phyloP scores from a whole-genome alignment of 1,140 invertebrate species.

The Wasmannia auropunctata region DNA sequence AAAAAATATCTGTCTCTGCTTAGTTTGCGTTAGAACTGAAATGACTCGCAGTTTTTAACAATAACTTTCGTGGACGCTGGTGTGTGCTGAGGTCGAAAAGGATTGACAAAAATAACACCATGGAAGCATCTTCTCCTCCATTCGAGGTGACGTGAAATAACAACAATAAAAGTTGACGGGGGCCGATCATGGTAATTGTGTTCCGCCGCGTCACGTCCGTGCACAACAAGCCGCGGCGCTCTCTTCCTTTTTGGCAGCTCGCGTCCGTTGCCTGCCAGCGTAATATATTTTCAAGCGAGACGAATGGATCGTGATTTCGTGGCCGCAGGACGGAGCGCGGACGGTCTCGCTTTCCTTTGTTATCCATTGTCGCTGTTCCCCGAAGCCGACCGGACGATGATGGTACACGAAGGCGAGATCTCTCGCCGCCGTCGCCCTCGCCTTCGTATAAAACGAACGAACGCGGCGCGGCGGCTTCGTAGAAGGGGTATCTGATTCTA shows the following conservation, averaged over 20 bases:
- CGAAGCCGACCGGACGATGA: conserved; percentile 25
- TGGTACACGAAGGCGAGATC: conserved; percentile 64
- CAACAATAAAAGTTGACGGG: conserved; percentile 27
- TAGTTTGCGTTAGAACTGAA: not conserved
- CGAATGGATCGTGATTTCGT: conserved; percentile 78
- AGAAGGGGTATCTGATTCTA: conserved; percentile 65
- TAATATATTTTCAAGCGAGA: conserved; percentile 78
- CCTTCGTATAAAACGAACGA: conserved; percentile 62
- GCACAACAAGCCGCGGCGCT: conserved; percentile 62
- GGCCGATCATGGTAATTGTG: conserved; percentile 58
- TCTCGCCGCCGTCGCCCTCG: conserved; percentile 66
- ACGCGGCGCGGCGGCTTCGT: conserved; percentile 49
- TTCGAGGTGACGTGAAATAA: conserved; percentile 33
- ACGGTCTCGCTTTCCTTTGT: conserved; percentile 56
- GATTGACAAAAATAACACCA: conserved; percentile 19
- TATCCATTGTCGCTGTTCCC: conserved; percentile 65
- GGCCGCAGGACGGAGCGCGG: not conserved
- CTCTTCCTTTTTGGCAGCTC: conserved; percentile 74
- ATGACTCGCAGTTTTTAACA: not conserved
- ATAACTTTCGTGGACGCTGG: not conserved
- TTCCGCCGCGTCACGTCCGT: conserved; percentile 56
- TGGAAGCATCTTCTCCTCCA: not conserved
- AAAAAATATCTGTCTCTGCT: not conserved
- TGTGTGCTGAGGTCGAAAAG: not conserved
- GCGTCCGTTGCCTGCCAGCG: conserved; percentile 66